Percentiles rank a stretch among this genome's conserved stretches.
Conservation (phyloP, 2,113 vertebrate genomes). For the Hiodon tergisus region DNA sequence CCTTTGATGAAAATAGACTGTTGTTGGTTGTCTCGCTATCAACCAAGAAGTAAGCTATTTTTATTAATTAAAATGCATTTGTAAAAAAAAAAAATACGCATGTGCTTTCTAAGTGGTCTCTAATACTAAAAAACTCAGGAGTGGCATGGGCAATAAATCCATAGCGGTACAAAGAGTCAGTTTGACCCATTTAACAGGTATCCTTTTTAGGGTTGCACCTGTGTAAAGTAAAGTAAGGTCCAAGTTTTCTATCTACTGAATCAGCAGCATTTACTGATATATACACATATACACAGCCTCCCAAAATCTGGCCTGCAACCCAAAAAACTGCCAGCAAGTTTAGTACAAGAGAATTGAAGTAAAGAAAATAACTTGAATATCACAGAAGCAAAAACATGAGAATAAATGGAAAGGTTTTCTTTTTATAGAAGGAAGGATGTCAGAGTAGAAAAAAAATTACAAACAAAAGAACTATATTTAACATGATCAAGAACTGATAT, state of each 20-base stretch:
- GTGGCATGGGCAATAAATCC: background rate
- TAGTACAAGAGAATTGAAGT: constrained; percentile 47
- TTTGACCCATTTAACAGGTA: constrained; percentile 33
- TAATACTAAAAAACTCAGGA: background rate
- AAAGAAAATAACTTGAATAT: constrained; percentile 41
- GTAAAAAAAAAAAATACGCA: too few species aligned
- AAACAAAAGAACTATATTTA: background rate
- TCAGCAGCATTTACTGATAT: constrained; percentile 60
- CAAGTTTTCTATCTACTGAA: constrained; percentile 45
- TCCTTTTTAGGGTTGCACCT: constrained; percentile 42
- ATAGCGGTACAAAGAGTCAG: constrained; percentile 18
- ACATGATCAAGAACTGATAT: too few species aligned
- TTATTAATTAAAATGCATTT: too few species aligned
- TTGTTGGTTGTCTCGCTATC: too few species aligned
- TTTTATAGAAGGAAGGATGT: background rate
- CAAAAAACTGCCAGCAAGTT: constrained; percentile 30
- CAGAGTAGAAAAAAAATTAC: background rate
- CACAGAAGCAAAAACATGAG: constrained; percentile 28
- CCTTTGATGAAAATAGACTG: too few species aligned
- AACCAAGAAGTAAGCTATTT: too few species aligned
- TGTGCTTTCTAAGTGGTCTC: background rate
- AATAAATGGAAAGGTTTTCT: background rate
- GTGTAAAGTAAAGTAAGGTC: constrained; percentile 19
- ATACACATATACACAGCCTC: constrained; percentile 54
- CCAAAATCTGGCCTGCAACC: constrained; percentile 32